Evolutionary conservation across 2,888 invertebrate species (phyloP), one percentile per base, ranked within the genome.

Genomic region (Priocnemis perturbator): DNA sequence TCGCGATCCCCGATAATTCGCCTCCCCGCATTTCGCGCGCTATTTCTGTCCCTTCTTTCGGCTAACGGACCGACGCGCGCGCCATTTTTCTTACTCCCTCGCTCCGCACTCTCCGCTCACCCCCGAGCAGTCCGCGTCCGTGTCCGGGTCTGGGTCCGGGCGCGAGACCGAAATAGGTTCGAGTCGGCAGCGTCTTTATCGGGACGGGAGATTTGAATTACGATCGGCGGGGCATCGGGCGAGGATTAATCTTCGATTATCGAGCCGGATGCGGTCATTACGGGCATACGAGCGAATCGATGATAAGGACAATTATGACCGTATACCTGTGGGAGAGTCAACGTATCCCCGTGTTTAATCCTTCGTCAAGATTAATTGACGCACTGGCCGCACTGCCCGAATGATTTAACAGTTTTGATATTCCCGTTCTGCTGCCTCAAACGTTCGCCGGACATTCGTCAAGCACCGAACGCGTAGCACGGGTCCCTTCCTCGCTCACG

Each of bases 191-290:
- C 11, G 37, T 66, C 73, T 74, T 76, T 77, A 71, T 74, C 71
- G 53, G 21, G 11, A 3, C 50, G 58, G 53, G 65, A 76, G 74
- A 78, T 77, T 73, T 79, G 79, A 77, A 78, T 79, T 79, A 77
- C 71, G 79, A 77, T 73, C 67, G 62, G 57, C 14, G 47, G 20
- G 73, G 63, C 64, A 69, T 67, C 66, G 61, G 55, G 19, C 26
- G 60, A 59, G 78, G 74, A 78, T 78, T 76, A 76, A 78, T 78
- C 76, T 78, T 74, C 74, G 74, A 78, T 76, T 78, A 74, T 67
- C 78, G 67, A 61, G 60, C 11, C 58, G 70, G 62, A 67, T 70
- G 67, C 58, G 72, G 71, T 69, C 77, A 72, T 78, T 78, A 78
- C 68, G 69, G 67, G 63, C 66, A 60, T 50, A 37, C 30, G 60